Conservation (phyloP, 2,797 vertebrate genomes). For the Bovichtus variegatus region DNA sequence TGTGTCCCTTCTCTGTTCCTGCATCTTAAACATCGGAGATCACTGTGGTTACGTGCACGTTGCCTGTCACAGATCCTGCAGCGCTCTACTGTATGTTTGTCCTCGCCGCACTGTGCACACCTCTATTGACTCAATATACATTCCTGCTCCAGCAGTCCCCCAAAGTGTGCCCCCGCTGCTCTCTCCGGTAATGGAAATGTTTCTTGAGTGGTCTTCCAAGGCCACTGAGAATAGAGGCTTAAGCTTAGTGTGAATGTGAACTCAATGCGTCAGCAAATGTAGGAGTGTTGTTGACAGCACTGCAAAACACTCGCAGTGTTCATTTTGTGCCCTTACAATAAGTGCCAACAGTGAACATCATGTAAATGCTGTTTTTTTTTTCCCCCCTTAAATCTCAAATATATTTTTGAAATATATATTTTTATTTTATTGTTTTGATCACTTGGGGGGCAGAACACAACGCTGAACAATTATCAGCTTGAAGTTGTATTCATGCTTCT, state of each 20-base stretch:
- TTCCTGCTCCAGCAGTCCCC: slow-evolving; percentile 17
- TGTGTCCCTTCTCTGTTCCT: neutral
- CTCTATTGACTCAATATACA: slow-evolving; percentile 60
- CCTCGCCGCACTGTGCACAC: slow-evolving; percentile 34
- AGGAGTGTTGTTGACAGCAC: slow-evolving; percentile 1
- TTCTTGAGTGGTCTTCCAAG: slow-evolving; percentile 53
- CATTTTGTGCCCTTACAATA: neutral
- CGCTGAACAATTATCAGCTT: neutral
- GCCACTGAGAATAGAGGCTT: slow-evolving; percentile 36
- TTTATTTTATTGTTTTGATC: neutral
- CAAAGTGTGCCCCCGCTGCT: slow-evolving; percentile 25
- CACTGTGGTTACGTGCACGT: slow-evolving; percentile 9
- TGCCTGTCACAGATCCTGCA: slow-evolving; percentile 25
- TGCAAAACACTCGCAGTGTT: slow-evolving; percentile 1
- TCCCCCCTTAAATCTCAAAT: too few relatives aligned
- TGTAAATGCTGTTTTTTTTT: neutral
- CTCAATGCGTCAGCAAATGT: neutral
- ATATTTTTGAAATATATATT: too few relatives aligned
- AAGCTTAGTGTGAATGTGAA: slow-evolving; percentile 17
- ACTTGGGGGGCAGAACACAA: too few relatives aligned
- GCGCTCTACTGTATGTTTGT: slow-evolving; percentile 43
- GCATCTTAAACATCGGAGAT: slow-evolving; percentile 44
- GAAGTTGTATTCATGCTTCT: neutral
- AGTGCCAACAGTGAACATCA: neutral
- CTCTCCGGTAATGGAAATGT: slow-evolving; percentile 52